Evolutionary conservation across 2,888 invertebrate species (phyloP), one percentile per base, ranked within the genome.

Genomic region (Zhuqinia jingwanae): DNA sequence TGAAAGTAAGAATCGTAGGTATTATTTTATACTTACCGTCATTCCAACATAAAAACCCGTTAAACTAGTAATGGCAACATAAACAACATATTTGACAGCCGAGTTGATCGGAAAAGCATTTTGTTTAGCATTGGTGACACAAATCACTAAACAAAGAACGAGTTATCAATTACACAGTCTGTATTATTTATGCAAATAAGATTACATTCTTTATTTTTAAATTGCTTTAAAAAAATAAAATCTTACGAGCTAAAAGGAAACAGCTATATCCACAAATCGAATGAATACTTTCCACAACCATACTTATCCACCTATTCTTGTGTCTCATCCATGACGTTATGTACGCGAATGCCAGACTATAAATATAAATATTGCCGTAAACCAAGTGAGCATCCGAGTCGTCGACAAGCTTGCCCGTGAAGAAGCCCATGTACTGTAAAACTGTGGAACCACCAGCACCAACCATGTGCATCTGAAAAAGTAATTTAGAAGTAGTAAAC

Each of bases 351-450:
- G 53, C 87, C 3, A 88, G 68, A 20, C 73, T 63, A n/a, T 82
- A 56, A 15, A 88, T 87, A 73, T 87, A 88, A 1, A 81, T 5
- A 50, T 85, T 65, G 22, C 88, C 88, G 42, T 63, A 63, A 22
- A 27, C 30, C 17, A 47, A 45, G 22, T 60, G 78, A 11, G 56
- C 56, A 36, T 58, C 58, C 2, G 45, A 15, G 0, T 50, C 68
- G 27, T 82, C 47, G n/a, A 82, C 82, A 20, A 58, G 68, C 20
- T 78, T 88, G 45, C 30, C 87, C 85, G 50, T 83, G 45, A 88
- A 88, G 65, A 79, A 88, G 42, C 88, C 88, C 50, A 88, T 83
- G 78, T 88, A 88, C 80, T 85, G 84, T 22, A 88, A 53, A n/a
- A 79, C 27, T 0, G 87, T 80, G 0, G 88, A 87, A 8, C 76